A percentile compares a stretch with the other conserved stretches of the same genome.
phyloP scores from a whole-genome alignment of 2,797 vertebrate genomes.

The Acipenser transmontanus region DNA sequence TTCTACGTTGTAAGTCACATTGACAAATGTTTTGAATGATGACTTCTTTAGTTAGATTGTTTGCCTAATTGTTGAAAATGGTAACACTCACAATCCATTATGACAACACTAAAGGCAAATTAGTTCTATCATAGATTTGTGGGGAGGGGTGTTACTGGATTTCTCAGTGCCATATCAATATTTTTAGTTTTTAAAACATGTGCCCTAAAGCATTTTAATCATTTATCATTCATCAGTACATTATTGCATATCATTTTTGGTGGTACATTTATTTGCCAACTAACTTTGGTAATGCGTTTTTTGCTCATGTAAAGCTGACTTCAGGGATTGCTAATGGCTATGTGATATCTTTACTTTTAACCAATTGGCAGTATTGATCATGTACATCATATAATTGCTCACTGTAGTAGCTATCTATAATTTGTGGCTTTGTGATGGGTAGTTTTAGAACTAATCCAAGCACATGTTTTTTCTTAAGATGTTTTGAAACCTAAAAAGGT shows the following conservation, averaged over 20 bases:
- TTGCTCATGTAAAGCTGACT: background rate
- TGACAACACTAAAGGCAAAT: too few relatives aligned
- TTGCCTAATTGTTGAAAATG: too few relatives aligned
- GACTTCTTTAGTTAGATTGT: too few relatives aligned
- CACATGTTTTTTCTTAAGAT: too few relatives aligned
- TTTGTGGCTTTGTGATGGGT: background rate
- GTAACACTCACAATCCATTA: too few relatives aligned
- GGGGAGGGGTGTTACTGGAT: too few relatives aligned
- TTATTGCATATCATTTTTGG: background rate
- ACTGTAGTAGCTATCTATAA: background rate
- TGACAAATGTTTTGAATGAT: too few relatives aligned
- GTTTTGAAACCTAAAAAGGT: too few relatives aligned
- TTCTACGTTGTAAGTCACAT: too few relatives aligned
- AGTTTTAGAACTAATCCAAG: too few relatives aligned
- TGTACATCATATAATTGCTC: background rate
- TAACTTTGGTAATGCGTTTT: background rate
- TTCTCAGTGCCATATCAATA: background rate
- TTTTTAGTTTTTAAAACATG: background rate
- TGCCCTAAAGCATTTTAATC: background rate
- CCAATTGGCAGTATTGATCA: background rate
- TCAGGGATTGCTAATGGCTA: background rate
- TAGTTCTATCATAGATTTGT: too few relatives aligned
- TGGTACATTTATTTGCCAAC: background rate
- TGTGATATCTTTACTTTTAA: background rate
- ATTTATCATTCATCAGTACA: background rate